phyloP scores from a whole-genome alignment of 2,113 vertebrate species.

The Mellivora capensis region DNA sequence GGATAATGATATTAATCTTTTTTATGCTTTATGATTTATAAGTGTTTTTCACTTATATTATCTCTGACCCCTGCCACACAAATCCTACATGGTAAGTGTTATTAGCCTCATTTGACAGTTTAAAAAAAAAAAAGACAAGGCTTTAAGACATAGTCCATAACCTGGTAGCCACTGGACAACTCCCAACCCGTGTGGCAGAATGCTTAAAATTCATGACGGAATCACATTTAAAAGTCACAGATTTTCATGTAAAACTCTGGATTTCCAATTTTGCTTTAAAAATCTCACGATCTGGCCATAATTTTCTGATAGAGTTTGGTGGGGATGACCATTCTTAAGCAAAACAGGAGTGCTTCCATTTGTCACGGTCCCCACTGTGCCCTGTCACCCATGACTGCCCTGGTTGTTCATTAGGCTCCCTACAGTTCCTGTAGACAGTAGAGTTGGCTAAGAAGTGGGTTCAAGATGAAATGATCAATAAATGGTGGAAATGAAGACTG shows the following conservation, averaged over 20 bases:
- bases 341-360: background rate
- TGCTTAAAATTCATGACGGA: background rate
- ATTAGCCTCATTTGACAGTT: background rate
- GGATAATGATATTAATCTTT: slow-evolving; percentile 15
- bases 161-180: background rate
- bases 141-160: background rate
- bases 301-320: background rate
- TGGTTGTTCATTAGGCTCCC: background rate
- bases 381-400: fast-evolving
- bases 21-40: slow-evolving; percentile 18
- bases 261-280: background rate
- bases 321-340: background rate
- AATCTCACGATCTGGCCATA: background rate
- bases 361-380: background rate
- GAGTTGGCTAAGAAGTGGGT: background rate
- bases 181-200: background rate
- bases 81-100: background rate
- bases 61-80: slow-evolving; percentile 29
- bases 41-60: slow-evolving; percentile 44
- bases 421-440: background rate
- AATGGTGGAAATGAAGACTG: background rate
- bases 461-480: background rate
- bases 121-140: background rate
- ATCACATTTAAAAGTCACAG: background rate
- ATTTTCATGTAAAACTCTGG: background rate